phyloP scores from a whole-genome alignment of 2,113 vertebrate species.

The Taxidea taxus region DNA sequence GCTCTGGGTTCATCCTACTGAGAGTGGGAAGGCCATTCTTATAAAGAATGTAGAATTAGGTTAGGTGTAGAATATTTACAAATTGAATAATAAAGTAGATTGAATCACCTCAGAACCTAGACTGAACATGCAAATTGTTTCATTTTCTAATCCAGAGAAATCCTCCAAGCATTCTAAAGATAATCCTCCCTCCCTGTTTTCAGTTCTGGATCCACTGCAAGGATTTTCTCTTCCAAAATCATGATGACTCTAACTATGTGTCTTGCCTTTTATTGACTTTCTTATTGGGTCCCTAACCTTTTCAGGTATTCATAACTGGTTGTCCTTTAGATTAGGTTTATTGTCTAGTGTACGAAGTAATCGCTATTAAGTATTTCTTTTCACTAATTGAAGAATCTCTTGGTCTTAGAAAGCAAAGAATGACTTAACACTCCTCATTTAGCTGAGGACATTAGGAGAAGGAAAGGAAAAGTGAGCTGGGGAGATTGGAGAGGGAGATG shows the following conservation, averaged over 20 bases:
- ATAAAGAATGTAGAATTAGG: not conserved
- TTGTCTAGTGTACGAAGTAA: not conserved
- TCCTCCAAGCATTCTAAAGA: not conserved
- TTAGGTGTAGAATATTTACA: not conserved
- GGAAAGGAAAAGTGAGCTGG: too few relatives aligned
- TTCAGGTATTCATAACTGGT: not conserved
- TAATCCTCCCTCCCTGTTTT: not conserved
- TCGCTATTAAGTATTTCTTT: not conserved
- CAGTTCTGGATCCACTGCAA: not conserved
- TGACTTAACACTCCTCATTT: not conserved
- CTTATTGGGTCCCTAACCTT: not conserved
- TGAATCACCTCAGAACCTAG: not conserved
- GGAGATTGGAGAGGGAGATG: too few relatives aligned
- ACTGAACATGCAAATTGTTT: not conserved
- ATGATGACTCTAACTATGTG: not conserved
- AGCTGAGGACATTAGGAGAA: not conserved
- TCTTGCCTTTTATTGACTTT: not conserved
- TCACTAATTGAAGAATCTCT: not conserved
- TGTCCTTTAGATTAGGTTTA: not conserved
- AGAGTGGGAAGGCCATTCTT: not conserved
- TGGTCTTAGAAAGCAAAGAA: not conserved
- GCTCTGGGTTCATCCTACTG: not conserved
- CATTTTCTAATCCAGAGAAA: not conserved
- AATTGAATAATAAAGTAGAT: not conserved
- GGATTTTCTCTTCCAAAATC: not conserved